phyloP scores from a whole-genome alignment of 1,140 invertebrate species.

The Diachasma alloeum region DNA sequence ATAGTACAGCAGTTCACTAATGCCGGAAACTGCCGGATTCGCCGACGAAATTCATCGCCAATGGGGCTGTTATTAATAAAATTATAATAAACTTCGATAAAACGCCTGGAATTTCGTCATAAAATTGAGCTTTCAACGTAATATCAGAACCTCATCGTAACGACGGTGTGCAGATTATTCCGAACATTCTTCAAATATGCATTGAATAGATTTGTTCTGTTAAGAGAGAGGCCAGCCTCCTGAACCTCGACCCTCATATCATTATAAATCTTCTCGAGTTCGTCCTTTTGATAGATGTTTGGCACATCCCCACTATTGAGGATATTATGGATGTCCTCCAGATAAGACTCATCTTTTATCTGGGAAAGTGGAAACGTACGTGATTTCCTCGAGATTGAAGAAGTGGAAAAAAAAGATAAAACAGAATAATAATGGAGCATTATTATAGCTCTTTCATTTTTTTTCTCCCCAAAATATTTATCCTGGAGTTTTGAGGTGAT shows the following conservation, averaged over 20 bases:
- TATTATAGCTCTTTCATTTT: too few species aligned
- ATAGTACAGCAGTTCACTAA: constrained; percentile 81
- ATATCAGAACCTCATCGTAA: constrained; percentile 71
- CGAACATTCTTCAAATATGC: constrained; percentile 73
- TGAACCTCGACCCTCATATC: constrained; percentile 70
- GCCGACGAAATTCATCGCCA: constrained; percentile 77
- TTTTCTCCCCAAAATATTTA: neutral
- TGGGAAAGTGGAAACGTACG: constrained; percentile 24
- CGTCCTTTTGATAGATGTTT: constrained; percentile 72
- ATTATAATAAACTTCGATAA: neutral
- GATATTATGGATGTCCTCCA: constrained; percentile 77
- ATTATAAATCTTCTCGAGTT: constrained; percentile 71
- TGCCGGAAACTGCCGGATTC: constrained; percentile 77
- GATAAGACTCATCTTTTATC: constrained; percentile 73
- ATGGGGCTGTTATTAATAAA: constrained; percentile 68
- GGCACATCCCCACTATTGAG: constrained; percentile 76
- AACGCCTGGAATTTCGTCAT: too few species aligned
- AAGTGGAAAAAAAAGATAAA: neutral
- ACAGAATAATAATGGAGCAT: too few species aligned
- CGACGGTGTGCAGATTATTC: constrained; percentile 71
- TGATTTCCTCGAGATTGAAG: neutral
- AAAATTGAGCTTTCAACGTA: neutral
- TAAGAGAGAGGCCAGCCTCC: constrained; percentile 72
- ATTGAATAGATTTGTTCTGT: constrained; percentile 78
- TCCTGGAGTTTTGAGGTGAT: neutral